phyloP scores from a whole-genome alignment of 2,797 vertebrate species.

The Aldrovandia affinis region DNA sequence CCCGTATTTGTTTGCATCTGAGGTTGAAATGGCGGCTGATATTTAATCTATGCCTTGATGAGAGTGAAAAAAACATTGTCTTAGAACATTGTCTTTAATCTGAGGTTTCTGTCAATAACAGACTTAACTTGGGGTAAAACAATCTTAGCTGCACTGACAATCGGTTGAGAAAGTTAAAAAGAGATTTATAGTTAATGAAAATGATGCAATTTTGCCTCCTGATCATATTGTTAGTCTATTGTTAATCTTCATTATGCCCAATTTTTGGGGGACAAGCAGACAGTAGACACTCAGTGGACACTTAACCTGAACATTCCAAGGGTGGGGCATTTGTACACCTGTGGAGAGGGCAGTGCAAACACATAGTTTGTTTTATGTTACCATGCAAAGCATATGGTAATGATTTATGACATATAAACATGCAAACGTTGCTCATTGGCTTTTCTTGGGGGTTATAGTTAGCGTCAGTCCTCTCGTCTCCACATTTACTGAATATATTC shows the following conservation, averaged over 20 bases:
- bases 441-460: background rate
- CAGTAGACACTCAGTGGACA: too few species aligned
- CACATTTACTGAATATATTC: background rate
- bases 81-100: background rate
- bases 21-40: background rate
- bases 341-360: background rate
- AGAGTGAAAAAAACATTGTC: background rate
- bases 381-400: background rate
- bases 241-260: too few species aligned
- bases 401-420: background rate
- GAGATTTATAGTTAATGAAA: too few species aligned
- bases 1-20: background rate
- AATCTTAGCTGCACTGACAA: too few species aligned
- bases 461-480: background rate
- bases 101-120: background rate
- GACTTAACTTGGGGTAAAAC: too few species aligned
- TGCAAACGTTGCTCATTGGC: constrained; percentile 16
- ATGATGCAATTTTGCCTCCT: too few species aligned
- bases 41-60: background rate
- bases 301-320: background rate
- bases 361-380: background rate
- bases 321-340: background rate
- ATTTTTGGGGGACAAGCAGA: too few species aligned
- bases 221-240: too few species aligned
- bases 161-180: too few species aligned